Evolutionary conservation across 2,888 invertebrate species (phyloP).

Genomic region (Lysandra coridon): DNA sequence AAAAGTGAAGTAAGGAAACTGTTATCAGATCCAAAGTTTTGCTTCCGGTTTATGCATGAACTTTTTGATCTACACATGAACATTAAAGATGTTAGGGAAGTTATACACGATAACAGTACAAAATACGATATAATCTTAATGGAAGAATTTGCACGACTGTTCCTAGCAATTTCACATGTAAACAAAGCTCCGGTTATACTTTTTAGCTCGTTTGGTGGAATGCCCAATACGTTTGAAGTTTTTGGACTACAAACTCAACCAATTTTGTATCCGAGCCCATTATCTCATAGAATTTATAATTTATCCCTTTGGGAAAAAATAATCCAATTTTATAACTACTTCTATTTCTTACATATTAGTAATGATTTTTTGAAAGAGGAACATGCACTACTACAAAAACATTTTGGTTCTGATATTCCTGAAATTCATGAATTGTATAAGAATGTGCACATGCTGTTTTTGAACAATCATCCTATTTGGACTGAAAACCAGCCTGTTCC

Average conservation of each 20-base stretch:
- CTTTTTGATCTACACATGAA: not conserved
- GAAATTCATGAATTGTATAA: constrained; percentile 16
- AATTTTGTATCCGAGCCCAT: constrained; percentile 13
- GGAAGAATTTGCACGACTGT: constrained; percentile 5
- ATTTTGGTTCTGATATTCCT: constrained; percentile 15
- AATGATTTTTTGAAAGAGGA: constrained; percentile 4
- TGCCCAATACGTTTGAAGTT: not conserved
- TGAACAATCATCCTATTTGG: constrained; percentile 23
- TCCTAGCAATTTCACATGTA: not conserved
- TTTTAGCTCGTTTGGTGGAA: constrained; percentile 26
- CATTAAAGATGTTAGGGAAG: not conserved
- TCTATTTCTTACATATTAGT: not conserved
- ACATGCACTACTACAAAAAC: not conserved
- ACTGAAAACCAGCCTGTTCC: constrained; percentile 32
- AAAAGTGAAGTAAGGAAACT: not conserved
- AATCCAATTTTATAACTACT: constrained; percentile 9
- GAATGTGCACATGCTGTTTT: constrained; percentile 28
- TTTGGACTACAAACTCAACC: constrained; percentile 24
- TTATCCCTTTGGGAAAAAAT: constrained; percentile 24
- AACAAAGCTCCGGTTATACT: constrained; percentile 11
- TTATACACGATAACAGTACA: not conserved
- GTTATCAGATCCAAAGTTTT: not conserved
- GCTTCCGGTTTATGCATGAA: not conserved
- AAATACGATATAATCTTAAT: constrained; percentile 24
- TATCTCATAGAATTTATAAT: not conserved